Conservation (phyloP, 2,113 vertebrate species). For the Ibidorhyncha struthersii region DNA sequence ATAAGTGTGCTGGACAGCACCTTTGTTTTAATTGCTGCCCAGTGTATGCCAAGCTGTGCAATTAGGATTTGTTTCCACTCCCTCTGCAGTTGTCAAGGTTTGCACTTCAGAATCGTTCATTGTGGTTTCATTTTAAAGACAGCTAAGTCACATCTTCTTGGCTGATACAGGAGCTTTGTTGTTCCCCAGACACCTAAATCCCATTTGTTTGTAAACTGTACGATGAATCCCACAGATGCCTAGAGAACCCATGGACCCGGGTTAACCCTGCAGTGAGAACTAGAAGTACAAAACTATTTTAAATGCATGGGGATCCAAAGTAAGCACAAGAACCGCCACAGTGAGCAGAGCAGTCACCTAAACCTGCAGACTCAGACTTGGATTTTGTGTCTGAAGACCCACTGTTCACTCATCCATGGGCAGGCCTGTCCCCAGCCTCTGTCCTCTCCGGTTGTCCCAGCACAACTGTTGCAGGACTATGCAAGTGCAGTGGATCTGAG, state of each 20-base stretch:
- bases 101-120: not conserved
- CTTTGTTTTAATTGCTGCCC: not conserved
- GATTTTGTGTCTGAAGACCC: not conserved
- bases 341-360: rapidly evolving
- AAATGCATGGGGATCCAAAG: not conserved
- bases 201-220: not conserved
- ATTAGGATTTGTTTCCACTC: not conserved
- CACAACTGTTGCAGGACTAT: not conserved
- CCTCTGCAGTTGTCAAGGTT: not conserved
- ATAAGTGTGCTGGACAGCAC: not conserved
- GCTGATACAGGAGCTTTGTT: not conserved
- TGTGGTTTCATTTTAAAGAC: not conserved
- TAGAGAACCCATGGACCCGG: not conserved
- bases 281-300: not conserved
- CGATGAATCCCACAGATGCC: not conserved
- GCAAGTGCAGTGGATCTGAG: not conserved
- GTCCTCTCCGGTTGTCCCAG: not conserved
- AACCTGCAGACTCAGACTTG: not conserved
- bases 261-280: not conserved
- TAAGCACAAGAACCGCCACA: not conserved
- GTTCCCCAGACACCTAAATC: not conserved
- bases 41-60: not conserved
- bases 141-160: not conserved
- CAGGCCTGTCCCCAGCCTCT: not conserved
- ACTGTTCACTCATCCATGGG: not conserved